Evolutionary conservation across 2,888 invertebrate species (phyloP), one percentile per base, ranked within the genome.

Genomic region (Carabus problematicus): DNA sequence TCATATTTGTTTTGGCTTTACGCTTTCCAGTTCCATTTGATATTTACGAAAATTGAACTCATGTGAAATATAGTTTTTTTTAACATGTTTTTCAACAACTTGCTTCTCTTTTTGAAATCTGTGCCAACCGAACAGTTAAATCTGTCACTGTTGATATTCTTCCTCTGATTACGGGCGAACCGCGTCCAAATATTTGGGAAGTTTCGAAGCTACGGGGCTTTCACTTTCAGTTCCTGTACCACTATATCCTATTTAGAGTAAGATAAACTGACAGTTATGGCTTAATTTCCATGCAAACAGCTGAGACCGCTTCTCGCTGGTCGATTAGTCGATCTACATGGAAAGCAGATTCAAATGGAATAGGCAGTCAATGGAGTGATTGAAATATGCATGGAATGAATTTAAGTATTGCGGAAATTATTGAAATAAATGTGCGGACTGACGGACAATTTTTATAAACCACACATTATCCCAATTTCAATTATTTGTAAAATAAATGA

Each of bases 261-360:
- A 52, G 52, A 52, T 52, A 52, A 52, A 52, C 52, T 52, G 52
- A 52, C 52, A 12, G 16, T 52, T 52, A 52, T 52, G 4, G 52
- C 52, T 52, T 52, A 52, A 52, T 52, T 52, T 52, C 52, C 52
- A 52, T 52, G 18, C 7, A 52, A 52, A 52, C 52, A 49, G 52
- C 19, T 12, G 16, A 8, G 52, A 11, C 16, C 19, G 19, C 52
- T 52, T 14, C 19, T 18, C 52, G 14, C 11, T 16, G 12, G 9
- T 52, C 52, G 52, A 52, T 52, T 52, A 52, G 52, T 52, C 19
- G 29, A 29, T 29, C 29, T 29, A 29, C 29, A 29, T 29, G 29
- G 29, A 29, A 29, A 29, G 29, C 29, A 6, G 29, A 29, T 29
- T 29, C 29, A 29, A 29, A 29, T 29, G 29, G 6, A 29, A 29